These are phyloP conservation scores for Colius striatus DNA, from an alignment of 2,113 vertebrate genomes.

Conservation along the genomic window DNA sequence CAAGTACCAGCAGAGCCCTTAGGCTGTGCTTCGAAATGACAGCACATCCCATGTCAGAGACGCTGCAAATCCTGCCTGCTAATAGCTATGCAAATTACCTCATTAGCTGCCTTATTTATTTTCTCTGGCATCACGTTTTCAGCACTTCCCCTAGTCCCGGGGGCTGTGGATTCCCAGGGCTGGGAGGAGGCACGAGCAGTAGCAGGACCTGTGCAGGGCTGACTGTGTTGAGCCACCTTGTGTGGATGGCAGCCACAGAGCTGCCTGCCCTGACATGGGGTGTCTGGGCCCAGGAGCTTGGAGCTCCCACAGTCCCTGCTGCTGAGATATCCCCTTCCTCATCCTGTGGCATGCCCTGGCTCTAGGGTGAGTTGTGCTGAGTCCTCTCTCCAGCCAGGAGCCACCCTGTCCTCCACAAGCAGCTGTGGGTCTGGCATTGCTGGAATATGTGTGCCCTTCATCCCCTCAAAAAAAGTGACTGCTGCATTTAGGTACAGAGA, in stretches of 20 bases:
- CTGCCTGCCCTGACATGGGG: rapidly evolving
- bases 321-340: background rate
- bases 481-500: background rate
- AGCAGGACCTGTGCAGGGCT: background rate
- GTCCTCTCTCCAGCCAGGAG: background rate
- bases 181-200: background rate
- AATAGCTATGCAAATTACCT: constrained; percentile 75
- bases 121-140: constrained; percentile 40
- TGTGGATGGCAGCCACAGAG: rapidly evolving
- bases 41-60: constrained; percentile 47
- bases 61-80: constrained; percentile 59
- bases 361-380: background rate
- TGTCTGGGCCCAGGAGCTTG: background rate
- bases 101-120: constrained; percentile 70
- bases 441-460: background rate
- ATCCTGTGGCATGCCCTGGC: rapidly evolving
- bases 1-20: background rate
- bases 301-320: background rate
- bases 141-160: background rate
- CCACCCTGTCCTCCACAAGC: background rate
- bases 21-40: background rate
- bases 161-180: background rate
- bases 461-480: background rate
- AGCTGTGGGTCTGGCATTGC: background rate
- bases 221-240: background rate